A percentile compares a stretch with the other conserved stretches of the same genome.
These are phyloP conservation scores for Seriola rivoliana DNA, from an alignment of 2,113 vertebrate genomes.

Conservation along the genomic window DNA sequence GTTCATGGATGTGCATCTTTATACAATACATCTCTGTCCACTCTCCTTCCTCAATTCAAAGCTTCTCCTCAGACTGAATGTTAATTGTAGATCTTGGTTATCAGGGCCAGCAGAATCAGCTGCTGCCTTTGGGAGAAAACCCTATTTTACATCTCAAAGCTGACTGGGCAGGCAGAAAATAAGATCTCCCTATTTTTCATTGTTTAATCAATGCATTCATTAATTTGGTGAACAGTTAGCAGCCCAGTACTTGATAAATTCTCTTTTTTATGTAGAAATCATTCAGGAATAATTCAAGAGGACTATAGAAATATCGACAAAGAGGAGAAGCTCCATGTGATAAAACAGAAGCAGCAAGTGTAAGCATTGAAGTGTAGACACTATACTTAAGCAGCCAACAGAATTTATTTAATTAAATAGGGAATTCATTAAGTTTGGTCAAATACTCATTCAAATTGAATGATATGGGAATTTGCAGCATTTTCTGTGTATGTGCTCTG, in stretches of 20 bases:
- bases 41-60: conserved; percentile 50
- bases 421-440: not conserved
- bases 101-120: conserved; percentile 73
- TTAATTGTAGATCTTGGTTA: conserved; percentile 67
- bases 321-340: not conserved
- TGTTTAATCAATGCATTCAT: conserved; percentile 41
- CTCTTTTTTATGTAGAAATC: conserved; percentile 11
- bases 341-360: conserved; percentile 1
- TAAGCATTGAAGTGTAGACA: not conserved
- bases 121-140: conserved; percentile 65
- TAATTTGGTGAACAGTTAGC: conserved; percentile 36
- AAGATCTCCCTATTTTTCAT: conserved; percentile 45
- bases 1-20: not conserved
- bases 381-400: not conserved
- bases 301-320: conserved; percentile 3
- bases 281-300: not conserved
- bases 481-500: not conserved
- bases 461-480: not conserved
- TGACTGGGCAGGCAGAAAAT: conserved; percentile 60
- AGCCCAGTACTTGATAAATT: not conserved
- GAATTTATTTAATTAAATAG: not conserved
- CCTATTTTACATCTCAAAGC: conserved; percentile 78
- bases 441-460: not conserved
- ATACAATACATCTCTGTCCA: conserved; percentile 73
- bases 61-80: conserved; percentile 69